Evolutionary conservation across 2,888 invertebrate genomes (phyloP), one percentile per base, ranked within the genome.

Genomic region (Sinopyrophorus schimmeli): DNA sequence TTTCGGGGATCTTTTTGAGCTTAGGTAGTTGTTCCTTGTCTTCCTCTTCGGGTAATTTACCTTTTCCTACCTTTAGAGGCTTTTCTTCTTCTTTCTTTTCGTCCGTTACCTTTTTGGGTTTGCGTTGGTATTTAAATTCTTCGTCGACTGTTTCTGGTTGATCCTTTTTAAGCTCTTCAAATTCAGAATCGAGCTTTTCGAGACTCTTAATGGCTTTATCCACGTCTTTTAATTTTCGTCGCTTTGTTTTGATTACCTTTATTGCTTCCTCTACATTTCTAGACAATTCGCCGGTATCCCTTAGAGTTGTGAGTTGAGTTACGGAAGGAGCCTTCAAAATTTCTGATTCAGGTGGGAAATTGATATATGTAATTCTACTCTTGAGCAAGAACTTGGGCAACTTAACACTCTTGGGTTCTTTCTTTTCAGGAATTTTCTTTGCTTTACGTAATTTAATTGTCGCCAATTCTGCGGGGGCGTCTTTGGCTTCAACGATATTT

Each of bases 261-360:
- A 80, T 73, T 3, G 86, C 87, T 68, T 88, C 87, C 71, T 84
- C 69, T 14, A 76, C 57, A 53, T 77, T 78, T 53, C 76, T 79
- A 0, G 88, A 87, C 20, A 89, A 67, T 53, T 85, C 80, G 17
- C 87, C 88, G 62, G 77, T 79, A 62, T 81, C 80, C 55, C 79
- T 80, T 14, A 74, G 65, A 1, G 81, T 80, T 47, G 75, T 73
- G 31, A 80, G 68, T 18, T 77, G 69, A 12, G 54, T 47, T 20
- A 61, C 54, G 17, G 40, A 30, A 7, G 63, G 61, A 27, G 51
- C 57, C 18, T 59, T 58, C 47, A 74, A 72, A 10, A 28, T 9
- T 21, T 17, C 10, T 2, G 12, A 5, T 67, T 1, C 11, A 54
- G 86, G 81, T 5, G 86, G 82, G 76, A 82, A 87, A 49, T 83